These are phyloP conservation scores for Machaerirhynchus nigripectus DNA, from an alignment of 2,113 vertebrate genomes.

Conservation along the genomic window DNA sequence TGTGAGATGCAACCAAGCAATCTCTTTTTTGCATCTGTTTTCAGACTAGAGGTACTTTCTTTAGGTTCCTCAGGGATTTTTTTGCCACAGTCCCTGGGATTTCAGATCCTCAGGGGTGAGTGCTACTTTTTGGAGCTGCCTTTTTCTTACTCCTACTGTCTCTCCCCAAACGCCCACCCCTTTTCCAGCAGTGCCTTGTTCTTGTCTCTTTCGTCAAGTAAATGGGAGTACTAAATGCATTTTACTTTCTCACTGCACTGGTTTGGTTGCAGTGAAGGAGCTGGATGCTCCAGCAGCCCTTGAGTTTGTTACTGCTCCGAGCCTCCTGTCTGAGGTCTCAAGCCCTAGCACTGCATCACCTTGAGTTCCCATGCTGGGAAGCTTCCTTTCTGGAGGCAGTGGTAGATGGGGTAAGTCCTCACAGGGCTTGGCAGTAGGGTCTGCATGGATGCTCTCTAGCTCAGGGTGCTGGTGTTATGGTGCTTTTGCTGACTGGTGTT, in stretches of 20 bases:
- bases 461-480: no score
- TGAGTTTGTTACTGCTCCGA: not conserved
- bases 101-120: not conserved
- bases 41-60: not conserved
- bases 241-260: not conserved
- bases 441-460: not conserved
- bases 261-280: not conserved
- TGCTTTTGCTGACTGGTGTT: not conserved
- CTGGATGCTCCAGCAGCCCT: not conserved
- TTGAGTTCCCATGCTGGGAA: not conserved
- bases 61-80: not conserved
- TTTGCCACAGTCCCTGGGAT: not conserved
- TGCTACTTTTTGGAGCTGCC: not conserved
- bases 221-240: not conserved
- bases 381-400: not conserved
- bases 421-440: not conserved
- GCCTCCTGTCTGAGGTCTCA: not conserved
- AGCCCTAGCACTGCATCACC: no score
- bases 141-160: not conserved
- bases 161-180: no score
- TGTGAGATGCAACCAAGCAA: not conserved
- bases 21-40: not conserved
- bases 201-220: not conserved
- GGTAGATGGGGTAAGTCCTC: not conserved
- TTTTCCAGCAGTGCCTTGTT: not conserved